These are phyloP conservation scores for Philotrypesis tridentata DNA, from an alignment of 1,140 invertebrate species.

Conservation along the genomic window DNA sequence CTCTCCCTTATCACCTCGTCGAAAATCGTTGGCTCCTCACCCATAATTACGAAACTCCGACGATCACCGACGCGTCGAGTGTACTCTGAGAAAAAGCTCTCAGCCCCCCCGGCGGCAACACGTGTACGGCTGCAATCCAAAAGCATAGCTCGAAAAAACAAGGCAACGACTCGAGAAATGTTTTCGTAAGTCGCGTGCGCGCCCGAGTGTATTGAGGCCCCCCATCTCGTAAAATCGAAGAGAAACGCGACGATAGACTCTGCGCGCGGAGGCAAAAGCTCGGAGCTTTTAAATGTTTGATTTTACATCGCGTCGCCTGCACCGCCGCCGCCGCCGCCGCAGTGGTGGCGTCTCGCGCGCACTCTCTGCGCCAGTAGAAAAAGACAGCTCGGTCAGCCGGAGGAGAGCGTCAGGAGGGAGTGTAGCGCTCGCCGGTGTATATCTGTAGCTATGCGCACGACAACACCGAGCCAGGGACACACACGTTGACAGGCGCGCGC, in stretches of 20 bases:
- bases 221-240: constrained; percentile 4
- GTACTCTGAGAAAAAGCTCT: too few relatives aligned
- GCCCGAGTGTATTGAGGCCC: not conserved
- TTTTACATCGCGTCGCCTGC: not conserved
- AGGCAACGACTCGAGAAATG: not conserved
- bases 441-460: too few relatives aligned
- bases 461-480: constrained; percentile 3
- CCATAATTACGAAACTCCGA: too few relatives aligned
- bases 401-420: not conserved
- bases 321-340: too few relatives aligned
- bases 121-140: too few relatives aligned
- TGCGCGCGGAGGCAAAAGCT: too few relatives aligned
- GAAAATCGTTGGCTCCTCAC: too few relatives aligned
- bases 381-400: not conserved
- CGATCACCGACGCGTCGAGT: too few relatives aligned
- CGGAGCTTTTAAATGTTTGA: constrained; percentile 4
- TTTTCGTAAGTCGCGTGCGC: not conserved
- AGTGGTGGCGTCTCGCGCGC: not conserved
- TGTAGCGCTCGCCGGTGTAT: too few relatives aligned
- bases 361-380: constrained; percentile 2
- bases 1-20: too few relatives aligned
- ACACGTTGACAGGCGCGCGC: not conserved
- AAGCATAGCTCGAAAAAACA: too few relatives aligned
- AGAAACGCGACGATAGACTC: not conserved
- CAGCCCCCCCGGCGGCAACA: too few relatives aligned